Evolutionary conservation across 2,797 vertebrate genomes (phyloP).

Genomic region (Spatula clypeata): DNA sequence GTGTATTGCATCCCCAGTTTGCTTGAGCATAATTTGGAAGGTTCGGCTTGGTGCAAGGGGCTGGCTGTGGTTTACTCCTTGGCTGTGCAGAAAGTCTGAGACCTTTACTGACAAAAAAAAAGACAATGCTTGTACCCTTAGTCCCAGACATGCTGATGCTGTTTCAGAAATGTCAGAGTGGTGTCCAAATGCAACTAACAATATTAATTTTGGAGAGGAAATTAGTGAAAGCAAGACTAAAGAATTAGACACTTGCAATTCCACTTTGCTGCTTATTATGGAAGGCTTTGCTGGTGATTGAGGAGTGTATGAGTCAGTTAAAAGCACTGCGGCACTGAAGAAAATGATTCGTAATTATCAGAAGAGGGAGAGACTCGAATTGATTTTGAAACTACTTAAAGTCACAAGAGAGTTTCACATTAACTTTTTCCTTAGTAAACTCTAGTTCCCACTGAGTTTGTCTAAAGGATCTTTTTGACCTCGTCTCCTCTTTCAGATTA

Average conservation of each 20-base stretch:
- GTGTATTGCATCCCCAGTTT: not conserved
- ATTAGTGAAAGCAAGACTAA: not conserved
- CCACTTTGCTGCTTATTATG: slow-evolving; percentile 24
- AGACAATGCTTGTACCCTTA: not conserved
- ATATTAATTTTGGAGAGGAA: slow-evolving; percentile 30
- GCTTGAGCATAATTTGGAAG: not conserved
- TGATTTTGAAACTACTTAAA: slow-evolving; percentile 35
- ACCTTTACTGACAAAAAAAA: not conserved
- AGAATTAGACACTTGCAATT: not conserved
- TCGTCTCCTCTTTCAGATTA: not conserved
- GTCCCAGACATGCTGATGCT: not conserved
- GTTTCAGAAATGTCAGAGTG: not conserved
- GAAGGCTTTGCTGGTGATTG: not conserved
- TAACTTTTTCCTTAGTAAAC: not conserved
- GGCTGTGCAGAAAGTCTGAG: not conserved
- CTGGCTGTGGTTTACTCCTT: not conserved
- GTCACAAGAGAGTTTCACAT: not conserved
- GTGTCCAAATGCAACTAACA: slow-evolving; percentile 8
- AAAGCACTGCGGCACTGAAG: slow-evolving; percentile 31
- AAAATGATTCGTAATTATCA: slow-evolving; percentile 56
- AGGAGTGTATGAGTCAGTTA: slow-evolving; percentile 55
- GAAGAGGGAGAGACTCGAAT: slow-evolving; percentile 11
- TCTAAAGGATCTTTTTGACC: not conserved
- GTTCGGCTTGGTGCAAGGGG: not conserved
- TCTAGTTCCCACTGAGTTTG: not conserved